Evolutionary conservation across 2,113 vertebrate species (phyloP).

Genomic region (Cryptotis parvus): DNA sequence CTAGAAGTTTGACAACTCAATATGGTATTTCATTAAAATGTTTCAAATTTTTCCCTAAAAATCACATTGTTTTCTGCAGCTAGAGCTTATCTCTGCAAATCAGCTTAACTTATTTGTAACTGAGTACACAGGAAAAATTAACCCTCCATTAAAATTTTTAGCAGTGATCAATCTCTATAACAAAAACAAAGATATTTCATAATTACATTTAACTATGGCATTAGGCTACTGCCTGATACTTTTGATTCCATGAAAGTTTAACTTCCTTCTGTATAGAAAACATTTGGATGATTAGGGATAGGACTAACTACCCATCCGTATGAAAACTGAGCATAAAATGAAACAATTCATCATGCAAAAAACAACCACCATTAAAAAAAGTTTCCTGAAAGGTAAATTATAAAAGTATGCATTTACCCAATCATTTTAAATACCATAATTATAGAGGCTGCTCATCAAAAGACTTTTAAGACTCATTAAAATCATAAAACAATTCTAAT

Average conservation of each 20-base stretch:
- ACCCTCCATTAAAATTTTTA: constrained; percentile 77
- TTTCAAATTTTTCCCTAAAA: constrained; percentile 77
- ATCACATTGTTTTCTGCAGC: constrained; percentile 12
- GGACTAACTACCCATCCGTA: constrained; percentile 59
- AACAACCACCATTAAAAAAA: constrained; percentile 84
- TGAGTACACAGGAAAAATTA: constrained; percentile 68
- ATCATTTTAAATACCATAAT: constrained; percentile 90
- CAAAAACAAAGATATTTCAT: constrained; percentile 81
- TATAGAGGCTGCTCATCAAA: constrained; percentile 88
- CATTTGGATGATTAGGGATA: constrained; percentile 81
- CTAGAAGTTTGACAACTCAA: constrained; percentile 74
- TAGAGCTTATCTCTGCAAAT: constrained; percentile 9
- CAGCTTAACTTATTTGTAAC: constrained; percentile 39
- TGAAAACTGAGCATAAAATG: constrained; percentile 83
- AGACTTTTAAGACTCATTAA: constrained; percentile 89
- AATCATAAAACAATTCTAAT: constrained; percentile 90
- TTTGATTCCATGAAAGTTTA: constrained; percentile 84
- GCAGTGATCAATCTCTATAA: constrained; percentile 74
- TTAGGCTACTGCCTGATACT: constrained; percentile 75
- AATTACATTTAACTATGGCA: constrained; percentile 80
- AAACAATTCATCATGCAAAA: constrained; percentile 87
- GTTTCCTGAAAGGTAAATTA: constrained; percentile 87
- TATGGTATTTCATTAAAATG: constrained; percentile 66
- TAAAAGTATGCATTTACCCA: constrained; percentile 88
- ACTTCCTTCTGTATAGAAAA: constrained; percentile 85